Evolutionary conservation across 1,140 invertebrate genomes (phyloP), one percentile per base, ranked within the genome.

Genomic region (Cyclargus thomasi): DNA sequence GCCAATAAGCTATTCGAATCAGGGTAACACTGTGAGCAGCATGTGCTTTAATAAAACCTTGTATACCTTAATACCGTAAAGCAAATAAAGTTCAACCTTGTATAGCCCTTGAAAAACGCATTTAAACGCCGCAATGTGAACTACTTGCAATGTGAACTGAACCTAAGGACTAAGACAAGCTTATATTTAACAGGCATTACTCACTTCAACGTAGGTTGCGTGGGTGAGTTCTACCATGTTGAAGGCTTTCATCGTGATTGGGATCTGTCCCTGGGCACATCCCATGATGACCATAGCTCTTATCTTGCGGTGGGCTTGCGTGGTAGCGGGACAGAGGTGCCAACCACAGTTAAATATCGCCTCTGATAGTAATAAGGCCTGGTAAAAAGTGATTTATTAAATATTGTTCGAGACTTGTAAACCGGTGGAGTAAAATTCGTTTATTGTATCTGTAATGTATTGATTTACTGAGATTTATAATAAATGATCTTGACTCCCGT

Each of bases 341-440:
- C 86, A 88, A 16, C 86, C 84, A 20, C 80, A 82, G 68, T 88
- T 81, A 68, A 88, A 86, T 67, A 88, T 85, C 2, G 82, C 77
- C 47, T 82, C 76, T 16, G 83, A 78, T 62, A 88, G 59, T 11
- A 81, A 65, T 0, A 84, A 81, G 20, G 84, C 83, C 86, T 86
- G 66, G 2, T 14, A 47, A 14, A 14, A 4, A 16, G 39, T 14
- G 39, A 14, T 47, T 16, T 47, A 47, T 47, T 47, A 8, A 47
- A 8, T 65, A 71, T 63, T 65, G n/a, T n/a, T n/a, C n/a, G n/a
- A n/a, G n/a, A n/a, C n/a, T n/a, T n/a, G n/a, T n/a, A n/a, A n/a
- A n/a, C n/a, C n/a, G n/a, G n/a, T n/a, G n/a, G n/a, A n/a, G n/a
- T n/a, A n/a, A n/a, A n/a, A n/a, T n/a, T n/a, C n/a, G n/a, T n/a